Percentiles rank a stretch among this genome's conserved stretches.
These are phyloP conservation scores for Lycaena phlaeas DNA, from an alignment of 2,888 invertebrate genomes.

Conservation along the genomic window DNA sequence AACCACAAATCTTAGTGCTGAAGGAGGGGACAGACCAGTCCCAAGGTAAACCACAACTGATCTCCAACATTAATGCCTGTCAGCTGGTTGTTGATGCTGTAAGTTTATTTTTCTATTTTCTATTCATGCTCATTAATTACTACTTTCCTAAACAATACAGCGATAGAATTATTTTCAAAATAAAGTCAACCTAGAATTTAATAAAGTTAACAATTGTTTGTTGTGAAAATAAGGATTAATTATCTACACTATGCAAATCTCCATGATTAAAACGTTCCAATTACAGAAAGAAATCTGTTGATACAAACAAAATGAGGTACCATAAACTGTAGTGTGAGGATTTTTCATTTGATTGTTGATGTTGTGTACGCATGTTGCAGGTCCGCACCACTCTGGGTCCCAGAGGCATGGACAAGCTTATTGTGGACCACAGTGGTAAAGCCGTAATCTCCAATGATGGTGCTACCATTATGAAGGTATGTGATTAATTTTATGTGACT, in stretches of 20 bases:
- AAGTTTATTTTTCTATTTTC: slow-evolving; percentile 22
- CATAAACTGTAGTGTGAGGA: background rate
- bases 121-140: no score
- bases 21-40: slow-evolving; percentile 98
- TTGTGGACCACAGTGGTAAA: slow-evolving; percentile 91
- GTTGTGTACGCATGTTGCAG: slow-evolving; percentile 25
- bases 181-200: no score
- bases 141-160: no score
- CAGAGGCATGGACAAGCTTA: slow-evolving; percentile 98
- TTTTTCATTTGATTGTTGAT: background rate
- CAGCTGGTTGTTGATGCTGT: slow-evolving; percentile 96
- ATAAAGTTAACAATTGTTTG: no score
- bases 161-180: no score
- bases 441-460: slow-evolving; percentile 99
- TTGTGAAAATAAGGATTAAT: no score
- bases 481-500: background rate
- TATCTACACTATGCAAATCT: no score
- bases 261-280: slow-evolving; percentile 8
- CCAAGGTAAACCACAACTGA: slow-evolving; percentile 95
- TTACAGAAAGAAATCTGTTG: slow-evolving; percentile 10
- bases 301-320: no score
- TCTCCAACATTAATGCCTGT: slow-evolving; percentile 98
- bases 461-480: slow-evolving; percentile 94
- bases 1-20: slow-evolving; percentile 96
- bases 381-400: slow-evolving; percentile 96